Evolutionary conservation across 1,140 invertebrate species (phyloP), one percentile per base, ranked within the genome.

Genomic region (Plectus sambesii): DNA sequence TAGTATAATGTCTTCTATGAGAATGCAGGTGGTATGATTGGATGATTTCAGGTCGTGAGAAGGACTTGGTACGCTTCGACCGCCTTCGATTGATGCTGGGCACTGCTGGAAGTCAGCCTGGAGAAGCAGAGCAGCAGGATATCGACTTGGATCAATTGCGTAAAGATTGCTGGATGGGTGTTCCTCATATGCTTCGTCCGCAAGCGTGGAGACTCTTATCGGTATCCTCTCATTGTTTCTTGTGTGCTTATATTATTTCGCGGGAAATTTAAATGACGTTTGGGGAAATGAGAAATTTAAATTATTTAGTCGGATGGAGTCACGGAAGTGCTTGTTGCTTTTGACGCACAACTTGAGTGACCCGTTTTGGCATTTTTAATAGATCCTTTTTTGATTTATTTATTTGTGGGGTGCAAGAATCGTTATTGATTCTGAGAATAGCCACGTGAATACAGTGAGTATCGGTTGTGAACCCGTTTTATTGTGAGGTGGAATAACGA

Each of bases 101-200:
- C 1, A 33, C 46, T 17, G 29, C 29, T 24, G 1, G 26, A 41
- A n/a, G n/a, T n/a, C n/a, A n/a, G n/a, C n/a, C n/a, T n/a, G n/a
- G 22, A 8, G 17, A 26, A 1, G 12, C 4, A 19, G 12, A n/a
- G 8, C 38, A 48, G 6, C 42, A 27, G 22, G 42, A 55, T 12
- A 50, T 67, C 4, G 58, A 69, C 49, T 15, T 67, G 41, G 61
- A 60, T 4, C 45, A 68, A 44, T 45, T 67, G 9, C 43, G 63
- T 41, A 51, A 63, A 43, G 64, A 69, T 15, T 69, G 66, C 39
- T 67, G 64, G 64, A 57, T 69, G 40, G 64, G 64, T n/a, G 62
- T 67, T 39, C 66, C 64, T 12, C 58, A 67, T 30, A 48, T 48
- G 8, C 29, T 67, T 17, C 47, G 64, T 30, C 64, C 64, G 26